Evolutionary conservation across 2,797 vertebrate species (phyloP).

Genomic region (Liparis tanakae): DNA sequence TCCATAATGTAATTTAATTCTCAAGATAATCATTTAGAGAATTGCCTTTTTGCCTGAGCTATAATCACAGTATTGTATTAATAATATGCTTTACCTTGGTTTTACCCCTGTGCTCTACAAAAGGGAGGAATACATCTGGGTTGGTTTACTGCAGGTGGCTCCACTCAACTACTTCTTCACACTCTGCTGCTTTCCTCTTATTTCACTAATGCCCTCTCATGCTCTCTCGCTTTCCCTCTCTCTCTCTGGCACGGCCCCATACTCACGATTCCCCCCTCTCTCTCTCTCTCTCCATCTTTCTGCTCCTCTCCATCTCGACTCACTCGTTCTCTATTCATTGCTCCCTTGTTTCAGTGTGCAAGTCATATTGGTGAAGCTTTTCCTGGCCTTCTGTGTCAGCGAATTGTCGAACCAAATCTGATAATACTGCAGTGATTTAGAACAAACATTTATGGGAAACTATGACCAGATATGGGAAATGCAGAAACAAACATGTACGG

Average conservation of each 20-base stretch:
- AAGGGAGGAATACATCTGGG: slow-evolving; percentile 56
- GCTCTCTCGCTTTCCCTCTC: slow-evolving; percentile 24
- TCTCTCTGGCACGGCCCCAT: background rate
- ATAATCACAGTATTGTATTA: slow-evolving; percentile 21
- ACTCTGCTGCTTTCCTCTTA: slow-evolving; percentile 60
- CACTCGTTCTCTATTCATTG: slow-evolving; percentile 1
- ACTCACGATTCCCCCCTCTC: slow-evolving; percentile 38
- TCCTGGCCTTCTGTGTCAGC: background rate
- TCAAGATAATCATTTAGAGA: background rate
- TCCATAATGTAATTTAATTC: slow-evolving; percentile 2
- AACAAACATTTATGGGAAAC: background rate
- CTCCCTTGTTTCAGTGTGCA: background rate
- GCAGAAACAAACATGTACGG: background rate
- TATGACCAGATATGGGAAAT: background rate
- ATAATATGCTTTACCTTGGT: slow-evolving; percentile 13
- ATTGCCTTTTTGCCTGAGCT: slow-evolving; percentile 8
- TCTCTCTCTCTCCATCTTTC: slow-evolving; percentile 8
- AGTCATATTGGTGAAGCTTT: background rate
- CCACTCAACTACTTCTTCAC: slow-evolving; percentile 69
- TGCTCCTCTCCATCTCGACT: background rate
- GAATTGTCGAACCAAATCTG: background rate
- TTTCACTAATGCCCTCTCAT: slow-evolving; percentile 59
- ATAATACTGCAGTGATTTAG: background rate
- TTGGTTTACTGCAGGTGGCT: slow-evolving; percentile 70
- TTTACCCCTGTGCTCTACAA: slow-evolving; percentile 34